phyloP scores from a whole-genome alignment of 2,797 vertebrate genomes.

The Lycodopsis pacificus region DNA sequence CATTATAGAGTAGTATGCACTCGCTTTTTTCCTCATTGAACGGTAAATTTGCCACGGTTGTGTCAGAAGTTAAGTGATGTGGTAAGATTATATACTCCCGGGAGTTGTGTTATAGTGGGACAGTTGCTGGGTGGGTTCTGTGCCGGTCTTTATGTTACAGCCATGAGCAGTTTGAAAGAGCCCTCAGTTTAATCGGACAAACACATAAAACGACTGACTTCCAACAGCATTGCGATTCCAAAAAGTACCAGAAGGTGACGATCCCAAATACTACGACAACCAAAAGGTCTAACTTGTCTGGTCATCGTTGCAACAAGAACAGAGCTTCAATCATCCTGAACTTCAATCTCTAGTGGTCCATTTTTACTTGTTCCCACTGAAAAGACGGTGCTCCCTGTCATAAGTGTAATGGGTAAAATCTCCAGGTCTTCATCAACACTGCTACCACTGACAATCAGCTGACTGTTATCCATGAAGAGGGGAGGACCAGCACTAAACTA shows the following conservation, averaged over 20 bases:
- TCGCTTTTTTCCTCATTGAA: conserved; percentile 73
- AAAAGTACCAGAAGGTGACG: conserved; percentile 83
- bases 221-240: conserved; percentile 72
- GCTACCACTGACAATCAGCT: conserved; percentile 61
- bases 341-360: conserved; percentile 23
- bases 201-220: conserved; percentile 77
- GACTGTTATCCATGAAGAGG: conserved; percentile 46
- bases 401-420: conserved; percentile 46
- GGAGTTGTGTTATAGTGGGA: conserved; percentile 77
- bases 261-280: conserved; percentile 56
- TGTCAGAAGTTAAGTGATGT: conserved; percentile 71
- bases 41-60: conserved; percentile 77
- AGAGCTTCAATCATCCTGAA: conserved; percentile 42
- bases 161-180: conserved; percentile 40
- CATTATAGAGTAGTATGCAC: conserved; percentile 81
- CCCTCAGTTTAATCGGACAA: conserved; percentile 66
- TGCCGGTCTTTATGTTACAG: conserved; percentile 50
- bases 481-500: conserved; percentile 56
- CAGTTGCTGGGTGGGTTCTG: conserved; percentile 42
- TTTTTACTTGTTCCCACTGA: conserved; percentile 26
- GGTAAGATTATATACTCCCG: conserved; percentile 76
- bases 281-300: conserved; percentile 20
- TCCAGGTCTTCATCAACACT: conserved; percentile 60
- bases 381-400: conserved; percentile 46
- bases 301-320: conserved; percentile 35